phyloP scores from a whole-genome alignment of 2,888 invertebrate species.

The Norana najaformis region DNA sequence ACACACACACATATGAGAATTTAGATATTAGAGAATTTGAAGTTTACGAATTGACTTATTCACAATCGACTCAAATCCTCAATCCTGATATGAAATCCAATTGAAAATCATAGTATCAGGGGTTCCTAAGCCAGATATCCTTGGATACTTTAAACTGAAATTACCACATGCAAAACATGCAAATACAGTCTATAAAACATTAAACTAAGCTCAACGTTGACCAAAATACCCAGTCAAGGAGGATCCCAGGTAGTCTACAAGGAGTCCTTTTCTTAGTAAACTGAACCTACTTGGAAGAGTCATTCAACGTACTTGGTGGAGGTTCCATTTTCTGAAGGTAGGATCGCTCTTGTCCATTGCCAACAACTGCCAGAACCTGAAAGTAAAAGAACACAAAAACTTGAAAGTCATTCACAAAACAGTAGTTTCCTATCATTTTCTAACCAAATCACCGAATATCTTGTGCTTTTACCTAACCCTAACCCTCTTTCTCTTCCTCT shows the following conservation, averaged over 20 bases:
- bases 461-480: too few relatives aligned
- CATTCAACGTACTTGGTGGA: conserved; percentile 29
- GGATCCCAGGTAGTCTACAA: not conserved
- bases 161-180: not conserved
- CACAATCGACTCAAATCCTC: too few relatives aligned
- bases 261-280: too few relatives aligned
- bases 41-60: too few relatives aligned
- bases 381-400: not conserved
- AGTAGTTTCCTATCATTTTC: too few relatives aligned
- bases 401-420: too few relatives aligned
- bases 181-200: not conserved
- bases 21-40: too few relatives aligned
- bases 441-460: too few relatives aligned
- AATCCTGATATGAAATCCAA: not conserved
- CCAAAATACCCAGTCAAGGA: not conserved
- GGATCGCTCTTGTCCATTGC: conserved; percentile 28
- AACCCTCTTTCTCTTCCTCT: too few relatives aligned
- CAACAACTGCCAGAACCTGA: conserved; percentile 37
- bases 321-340: conserved; percentile 28
- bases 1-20: too few relatives aligned
- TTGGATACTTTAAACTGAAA: not conserved
- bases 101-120: not conserved
- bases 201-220: not conserved
- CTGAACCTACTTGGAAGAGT: too few relatives aligned
- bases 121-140: not conserved